phyloP scores from a whole-genome alignment of 2,888 invertebrate species.

The Sthenelais limicola region DNA sequence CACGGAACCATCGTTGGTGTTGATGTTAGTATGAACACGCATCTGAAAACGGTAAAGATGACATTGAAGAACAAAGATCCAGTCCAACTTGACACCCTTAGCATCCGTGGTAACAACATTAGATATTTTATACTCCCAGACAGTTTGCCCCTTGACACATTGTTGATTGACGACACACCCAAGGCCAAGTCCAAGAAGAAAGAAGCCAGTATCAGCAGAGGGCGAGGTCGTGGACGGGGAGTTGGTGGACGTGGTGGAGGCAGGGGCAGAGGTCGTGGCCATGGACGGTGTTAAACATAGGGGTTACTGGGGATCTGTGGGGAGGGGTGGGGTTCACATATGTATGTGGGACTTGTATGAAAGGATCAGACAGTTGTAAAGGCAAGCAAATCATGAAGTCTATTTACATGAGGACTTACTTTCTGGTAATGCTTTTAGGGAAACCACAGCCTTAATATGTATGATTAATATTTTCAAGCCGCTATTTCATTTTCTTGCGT shows the following conservation, averaged over 20 bases:
- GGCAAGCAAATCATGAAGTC: no score
- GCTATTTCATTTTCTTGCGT: no score
- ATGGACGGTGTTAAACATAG: conserved; percentile 42
- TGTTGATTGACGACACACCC: conserved; percentile 96
- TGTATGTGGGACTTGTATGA: no score
- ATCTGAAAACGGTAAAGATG: conserved; percentile 98
- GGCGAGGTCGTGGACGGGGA: conserved; percentile 56
- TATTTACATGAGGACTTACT: no score
- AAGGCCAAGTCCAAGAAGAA: conserved; percentile 84
- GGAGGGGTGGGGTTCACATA: neutral
- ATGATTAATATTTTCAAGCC: no score
- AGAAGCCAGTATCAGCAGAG: conserved; percentile 55
- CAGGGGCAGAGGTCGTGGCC: conserved; percentile 54
- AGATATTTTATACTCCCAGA: conserved; percentile 95
- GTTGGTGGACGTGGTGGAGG: conserved; percentile 59
- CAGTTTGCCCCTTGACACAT: conserved; percentile 94
- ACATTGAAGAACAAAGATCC: conserved; percentile 96
- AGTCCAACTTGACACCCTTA: conserved; percentile 92
- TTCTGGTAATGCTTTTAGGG: no score
- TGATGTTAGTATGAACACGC: conserved; percentile 99
- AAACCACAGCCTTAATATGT: no score
- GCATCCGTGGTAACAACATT: conserved; percentile 81
- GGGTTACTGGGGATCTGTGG: neutral
- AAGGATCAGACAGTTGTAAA: no score
- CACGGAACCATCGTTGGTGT: conserved; percentile 96